A percentile compares a stretch with the other conserved stretches of the same genome.
phyloP scores from a whole-genome alignment of 2,113 vertebrate species.

The Cavia porcellus region DNA sequence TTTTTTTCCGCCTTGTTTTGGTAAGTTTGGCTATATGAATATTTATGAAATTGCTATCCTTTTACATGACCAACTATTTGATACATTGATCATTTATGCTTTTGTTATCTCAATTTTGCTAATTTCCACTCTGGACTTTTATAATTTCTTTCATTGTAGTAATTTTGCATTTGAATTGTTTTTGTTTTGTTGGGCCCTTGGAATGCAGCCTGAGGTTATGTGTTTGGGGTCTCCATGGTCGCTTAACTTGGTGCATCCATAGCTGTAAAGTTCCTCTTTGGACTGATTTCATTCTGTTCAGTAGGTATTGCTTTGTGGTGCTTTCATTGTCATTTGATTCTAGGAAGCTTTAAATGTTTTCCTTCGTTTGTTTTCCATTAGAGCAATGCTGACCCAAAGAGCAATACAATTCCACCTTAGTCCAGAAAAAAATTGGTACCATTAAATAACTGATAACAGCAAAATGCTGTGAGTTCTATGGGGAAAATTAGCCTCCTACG shows the following conservation, averaged over 20 bases:
- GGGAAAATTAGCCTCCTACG: too few species aligned
- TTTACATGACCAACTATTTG: not conserved
- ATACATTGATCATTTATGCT: not conserved
- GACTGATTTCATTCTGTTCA: too few species aligned
- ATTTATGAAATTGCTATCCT: not conserved
- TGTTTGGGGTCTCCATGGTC: not conserved
- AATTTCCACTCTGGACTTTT: not conserved
- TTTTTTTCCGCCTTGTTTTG: not conserved
- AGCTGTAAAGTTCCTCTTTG: not conserved
- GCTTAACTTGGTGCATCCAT: not conserved
- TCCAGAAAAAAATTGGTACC: too few species aligned
- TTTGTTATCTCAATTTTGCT: not conserved
- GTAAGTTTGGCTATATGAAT: not conserved
- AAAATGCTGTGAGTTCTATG: too few species aligned
- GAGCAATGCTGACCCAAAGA: too few species aligned
- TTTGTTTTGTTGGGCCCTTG: not conserved
- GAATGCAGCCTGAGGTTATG: not conserved
- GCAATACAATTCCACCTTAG: too few species aligned
- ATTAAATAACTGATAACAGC: too few species aligned
- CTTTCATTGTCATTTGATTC: too few species aligned
- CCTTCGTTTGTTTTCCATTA: too few species aligned
- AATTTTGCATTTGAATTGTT: not conserved
- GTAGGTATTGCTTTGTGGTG: too few species aligned
- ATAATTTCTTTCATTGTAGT: not conserved
- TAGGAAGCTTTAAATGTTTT: not conserved